Conservation (phyloP, 2,888 invertebrate genomes). For the Coecobrya sp. region DNA sequence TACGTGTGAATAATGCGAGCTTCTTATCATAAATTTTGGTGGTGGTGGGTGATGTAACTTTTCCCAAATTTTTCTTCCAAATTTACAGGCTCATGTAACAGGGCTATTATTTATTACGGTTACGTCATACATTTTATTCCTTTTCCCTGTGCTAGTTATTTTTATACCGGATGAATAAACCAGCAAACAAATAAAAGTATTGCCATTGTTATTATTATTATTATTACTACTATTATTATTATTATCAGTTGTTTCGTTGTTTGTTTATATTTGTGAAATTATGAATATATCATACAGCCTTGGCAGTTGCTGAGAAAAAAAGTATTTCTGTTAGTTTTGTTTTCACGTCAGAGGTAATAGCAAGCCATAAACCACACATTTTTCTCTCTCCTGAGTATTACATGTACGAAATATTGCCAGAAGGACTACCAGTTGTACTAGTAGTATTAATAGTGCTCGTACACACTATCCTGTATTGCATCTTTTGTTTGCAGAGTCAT, state of each 20-base stretch:
- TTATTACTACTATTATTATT: background rate
- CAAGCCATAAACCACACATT: background rate
- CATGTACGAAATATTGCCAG: background rate
- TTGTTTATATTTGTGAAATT: no score
- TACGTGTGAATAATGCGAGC: no score
- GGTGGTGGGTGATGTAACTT: no score
- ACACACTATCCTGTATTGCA: background rate
- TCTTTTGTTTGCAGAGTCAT: conserved; percentile 5
- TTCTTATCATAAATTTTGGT: no score
- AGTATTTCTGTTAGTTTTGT: background rate
- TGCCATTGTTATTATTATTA: no score
- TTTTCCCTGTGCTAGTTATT: no score
- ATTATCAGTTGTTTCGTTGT: background rate
- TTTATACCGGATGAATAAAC: no score
- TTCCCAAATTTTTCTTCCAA: no score
- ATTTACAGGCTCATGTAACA: no score
- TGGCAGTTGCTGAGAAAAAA: background rate
- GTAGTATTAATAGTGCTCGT: background rate
- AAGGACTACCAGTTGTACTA: background rate
- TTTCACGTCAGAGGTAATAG: background rate
- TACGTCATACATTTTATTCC: no score
- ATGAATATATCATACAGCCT: background rate
- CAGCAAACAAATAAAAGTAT: no score
- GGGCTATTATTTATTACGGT: no score
- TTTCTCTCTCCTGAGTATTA: background rate